These are phyloP conservation scores for Protobothrops flavoviridis DNA, from an alignment of 2,113 vertebrate species.

Conservation along the genomic window DNA sequence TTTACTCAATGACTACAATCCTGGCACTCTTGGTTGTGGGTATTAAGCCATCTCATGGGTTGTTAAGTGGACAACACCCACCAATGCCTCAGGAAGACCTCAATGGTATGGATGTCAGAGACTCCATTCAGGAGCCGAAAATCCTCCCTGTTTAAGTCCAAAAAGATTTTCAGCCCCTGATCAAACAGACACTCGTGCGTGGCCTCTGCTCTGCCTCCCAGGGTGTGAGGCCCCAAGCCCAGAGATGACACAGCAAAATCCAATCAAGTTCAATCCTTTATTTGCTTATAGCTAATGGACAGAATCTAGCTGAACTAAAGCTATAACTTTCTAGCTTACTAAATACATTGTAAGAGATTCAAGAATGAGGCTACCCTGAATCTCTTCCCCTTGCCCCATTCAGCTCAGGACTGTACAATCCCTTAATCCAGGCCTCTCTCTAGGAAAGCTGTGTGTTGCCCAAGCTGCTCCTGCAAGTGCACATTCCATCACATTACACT, in stretches of 20 bases:
- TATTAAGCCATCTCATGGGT: background rate
- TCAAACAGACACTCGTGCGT: background rate
- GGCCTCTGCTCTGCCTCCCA: background rate
- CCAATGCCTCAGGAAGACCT: background rate
- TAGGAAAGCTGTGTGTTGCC: background rate
- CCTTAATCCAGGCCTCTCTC: background rate
- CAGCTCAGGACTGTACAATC: background rate
- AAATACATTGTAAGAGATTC: background rate
- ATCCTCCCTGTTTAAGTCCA: background rate
- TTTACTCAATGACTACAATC: background rate
- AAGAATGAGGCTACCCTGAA: background rate
- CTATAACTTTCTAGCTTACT: background rate
- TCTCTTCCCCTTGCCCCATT: background rate
- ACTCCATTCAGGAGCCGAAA: background rate
- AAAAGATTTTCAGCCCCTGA: background rate
- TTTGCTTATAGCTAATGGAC: background rate
- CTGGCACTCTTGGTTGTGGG: background rate
- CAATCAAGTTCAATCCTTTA: background rate
- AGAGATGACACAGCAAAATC: background rate
- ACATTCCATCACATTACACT: background rate
- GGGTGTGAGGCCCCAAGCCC: background rate
- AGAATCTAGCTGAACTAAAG: background rate
- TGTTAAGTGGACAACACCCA: background rate
- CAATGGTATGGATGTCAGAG: background rate
- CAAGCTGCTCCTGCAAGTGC: background rate